phyloP scores from a whole-genome alignment of 2,113 vertebrate species.

The Clarias magur region DNA sequence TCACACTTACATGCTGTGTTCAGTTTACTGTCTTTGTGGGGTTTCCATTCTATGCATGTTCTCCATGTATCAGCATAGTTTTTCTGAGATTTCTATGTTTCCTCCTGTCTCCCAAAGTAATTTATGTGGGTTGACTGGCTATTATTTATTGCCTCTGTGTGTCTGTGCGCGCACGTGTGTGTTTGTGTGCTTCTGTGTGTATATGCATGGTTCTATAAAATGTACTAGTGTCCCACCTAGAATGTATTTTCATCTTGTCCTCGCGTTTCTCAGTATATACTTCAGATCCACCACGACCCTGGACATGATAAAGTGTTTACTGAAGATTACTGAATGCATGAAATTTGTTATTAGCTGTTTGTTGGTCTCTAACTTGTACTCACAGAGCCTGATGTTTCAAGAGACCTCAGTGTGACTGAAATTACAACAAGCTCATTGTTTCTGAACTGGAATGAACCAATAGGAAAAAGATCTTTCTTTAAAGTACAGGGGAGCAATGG shows the following conservation, averaged over 20 bases:
- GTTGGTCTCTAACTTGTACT: not conserved
- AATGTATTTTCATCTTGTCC: no score
- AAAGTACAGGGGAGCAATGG: slow-evolving; percentile 7
- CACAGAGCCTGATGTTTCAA: slow-evolving; percentile 19
- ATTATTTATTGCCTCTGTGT: no score
- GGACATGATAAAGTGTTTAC: not conserved
- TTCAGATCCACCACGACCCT: accelerated
- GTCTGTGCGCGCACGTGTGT: no score
- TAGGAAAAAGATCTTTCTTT: not conserved
- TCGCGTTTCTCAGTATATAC: no score
- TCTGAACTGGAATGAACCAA: slow-evolving; percentile 1
- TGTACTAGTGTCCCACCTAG: no score
- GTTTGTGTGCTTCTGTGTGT: not conserved
- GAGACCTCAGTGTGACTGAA: not conserved
- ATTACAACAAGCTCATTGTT: not conserved
- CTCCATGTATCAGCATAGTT: not conserved
- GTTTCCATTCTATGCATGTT: no score
- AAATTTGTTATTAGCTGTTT: not conserved
- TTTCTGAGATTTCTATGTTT: no score
- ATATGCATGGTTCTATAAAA: not conserved
- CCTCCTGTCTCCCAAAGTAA: no score
- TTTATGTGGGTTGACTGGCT: no score
- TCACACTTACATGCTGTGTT: no score
- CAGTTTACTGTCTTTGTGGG: no score
- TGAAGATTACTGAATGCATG: no score